Conservation (phyloP, 53 echinoderm and acorn worm genomes). For the Paracentrotus lividus region DNA sequence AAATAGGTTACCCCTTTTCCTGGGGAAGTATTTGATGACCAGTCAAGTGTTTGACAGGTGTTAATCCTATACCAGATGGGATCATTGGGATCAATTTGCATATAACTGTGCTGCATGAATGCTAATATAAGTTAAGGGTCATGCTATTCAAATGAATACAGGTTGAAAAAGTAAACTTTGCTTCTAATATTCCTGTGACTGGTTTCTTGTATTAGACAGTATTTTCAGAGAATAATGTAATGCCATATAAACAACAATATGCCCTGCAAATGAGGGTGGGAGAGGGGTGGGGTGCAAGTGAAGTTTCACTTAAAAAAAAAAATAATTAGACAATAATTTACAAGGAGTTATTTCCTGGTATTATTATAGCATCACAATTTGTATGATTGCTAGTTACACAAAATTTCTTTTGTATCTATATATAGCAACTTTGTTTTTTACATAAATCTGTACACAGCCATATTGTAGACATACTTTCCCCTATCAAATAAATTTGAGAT, state of each 20-base stretch:
- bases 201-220: not conserved
- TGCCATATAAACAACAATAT: no score
- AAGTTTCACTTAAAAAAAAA: not conserved
- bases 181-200: no score
- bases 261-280: not conserved
- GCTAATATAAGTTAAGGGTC: not conserved
- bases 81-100: slow-evolving; percentile 59
- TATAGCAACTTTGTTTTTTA: no score
- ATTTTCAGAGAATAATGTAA: not conserved
- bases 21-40: not conserved
- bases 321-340: not conserved
- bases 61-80: slow-evolving; percentile 31
- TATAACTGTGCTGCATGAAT: slow-evolving; percentile 29
- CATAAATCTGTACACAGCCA: no score
- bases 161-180: no score
- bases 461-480: no score
- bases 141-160: not conserved
- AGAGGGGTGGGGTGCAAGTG: not conserved
- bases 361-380: no score
- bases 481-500: no score
- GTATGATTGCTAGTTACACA: no score
- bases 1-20: not conserved
- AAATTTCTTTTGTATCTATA: no score
- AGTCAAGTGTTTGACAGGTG: slow-evolving; percentile 25
- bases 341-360: no score